Percentiles rank a stretch among this genome's conserved stretches.
phyloP scores from a whole-genome alignment of 2,888 invertebrate species.

The Sphaerophoria rueppellii region DNA sequence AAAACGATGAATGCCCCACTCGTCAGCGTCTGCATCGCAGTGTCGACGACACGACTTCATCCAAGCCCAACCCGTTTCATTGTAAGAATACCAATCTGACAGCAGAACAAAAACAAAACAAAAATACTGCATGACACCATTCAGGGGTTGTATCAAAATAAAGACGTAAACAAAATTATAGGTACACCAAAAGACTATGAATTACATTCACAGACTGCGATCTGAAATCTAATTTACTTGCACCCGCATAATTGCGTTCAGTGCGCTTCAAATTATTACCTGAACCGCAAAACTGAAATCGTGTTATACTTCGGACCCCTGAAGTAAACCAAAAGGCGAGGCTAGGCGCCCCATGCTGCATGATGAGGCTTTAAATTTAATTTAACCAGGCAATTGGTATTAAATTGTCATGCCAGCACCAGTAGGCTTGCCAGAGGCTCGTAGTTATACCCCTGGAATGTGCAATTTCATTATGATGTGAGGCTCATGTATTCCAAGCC shows the following conservation, averaged over 20 bases:
- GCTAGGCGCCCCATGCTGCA: slow-evolving; percentile 18
- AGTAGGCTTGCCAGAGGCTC: too few relatives aligned
- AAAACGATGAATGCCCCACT: not conserved
- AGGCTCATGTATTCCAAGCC: not conserved
- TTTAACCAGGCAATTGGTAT: slow-evolving; percentile 34
- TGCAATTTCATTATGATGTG: slow-evolving; percentile 3
- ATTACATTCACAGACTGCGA: not conserved
- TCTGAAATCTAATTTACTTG: slow-evolving; percentile 21
- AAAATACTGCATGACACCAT: slow-evolving; percentile 13
- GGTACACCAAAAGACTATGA: not conserved
- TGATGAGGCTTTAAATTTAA: slow-evolving; percentile 47
- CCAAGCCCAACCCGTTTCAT: slow-evolving; percentile 28
- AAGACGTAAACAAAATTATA: not conserved
- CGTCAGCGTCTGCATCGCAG: not conserved
- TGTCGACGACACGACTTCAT: slow-evolving; percentile 13
- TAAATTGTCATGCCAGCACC: slow-evolving; percentile 20
- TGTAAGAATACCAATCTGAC: slow-evolving; percentile 25
- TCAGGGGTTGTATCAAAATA: slow-evolving; percentile 5
- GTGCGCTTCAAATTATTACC: not conserved
- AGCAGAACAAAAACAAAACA: not conserved
- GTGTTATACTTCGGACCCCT: too few relatives aligned
- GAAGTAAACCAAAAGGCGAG: not conserved
- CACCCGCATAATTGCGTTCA: slow-evolving; percentile 62
- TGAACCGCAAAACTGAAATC: too few relatives aligned
- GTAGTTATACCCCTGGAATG: slow-evolving; percentile 2